Conservation (phyloP, 2,888 invertebrate species). For the Litoditis marina region DNA sequence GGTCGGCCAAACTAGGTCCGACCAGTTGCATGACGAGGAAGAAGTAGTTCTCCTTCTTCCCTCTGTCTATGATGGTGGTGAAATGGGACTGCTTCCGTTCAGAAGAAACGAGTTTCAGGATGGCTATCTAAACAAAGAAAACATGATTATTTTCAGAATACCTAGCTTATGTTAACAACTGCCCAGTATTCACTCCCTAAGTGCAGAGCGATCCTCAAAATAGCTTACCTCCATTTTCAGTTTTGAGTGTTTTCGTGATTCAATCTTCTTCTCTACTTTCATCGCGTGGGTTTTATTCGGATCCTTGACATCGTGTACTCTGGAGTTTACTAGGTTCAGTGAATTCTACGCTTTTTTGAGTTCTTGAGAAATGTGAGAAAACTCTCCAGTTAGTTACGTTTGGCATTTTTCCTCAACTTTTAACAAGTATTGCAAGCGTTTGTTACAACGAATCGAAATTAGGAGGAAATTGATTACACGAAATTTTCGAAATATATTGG, state of each 20-base stretch:
- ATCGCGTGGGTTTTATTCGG: constrained; percentile 41
- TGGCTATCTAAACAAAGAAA: constrained; percentile 36
- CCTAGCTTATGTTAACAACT: too few relatives aligned
- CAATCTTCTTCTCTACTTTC: constrained; percentile 54
- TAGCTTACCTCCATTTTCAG: constrained; percentile 52
- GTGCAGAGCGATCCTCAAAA: too few relatives aligned
- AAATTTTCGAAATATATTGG: neutral
- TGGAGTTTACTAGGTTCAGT: too few relatives aligned
- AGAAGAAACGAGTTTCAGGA: constrained; percentile 41
- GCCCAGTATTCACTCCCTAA: too few relatives aligned
- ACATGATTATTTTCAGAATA: too few relatives aligned
- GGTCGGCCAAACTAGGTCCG: constrained; percentile 11
- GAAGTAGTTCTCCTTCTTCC: constrained; percentile 30
- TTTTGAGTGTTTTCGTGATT: constrained; percentile 10
- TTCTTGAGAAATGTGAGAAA: too few relatives aligned
- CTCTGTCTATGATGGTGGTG: constrained; percentile 47
- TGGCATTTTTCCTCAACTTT: too few relatives aligned
- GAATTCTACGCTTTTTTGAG: too few relatives aligned
- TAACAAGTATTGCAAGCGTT: too few relatives aligned
- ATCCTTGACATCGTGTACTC: constrained; percentile 35
- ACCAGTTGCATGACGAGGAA: constrained; percentile 19
- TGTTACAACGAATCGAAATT: too few relatives aligned
- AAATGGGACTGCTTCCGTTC: constrained; percentile 38
- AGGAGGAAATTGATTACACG: too few relatives aligned
- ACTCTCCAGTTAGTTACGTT: too few relatives aligned